Conservation (phyloP, 2,797 vertebrate genomes). For the Novumbra hubbsi region DNA sequence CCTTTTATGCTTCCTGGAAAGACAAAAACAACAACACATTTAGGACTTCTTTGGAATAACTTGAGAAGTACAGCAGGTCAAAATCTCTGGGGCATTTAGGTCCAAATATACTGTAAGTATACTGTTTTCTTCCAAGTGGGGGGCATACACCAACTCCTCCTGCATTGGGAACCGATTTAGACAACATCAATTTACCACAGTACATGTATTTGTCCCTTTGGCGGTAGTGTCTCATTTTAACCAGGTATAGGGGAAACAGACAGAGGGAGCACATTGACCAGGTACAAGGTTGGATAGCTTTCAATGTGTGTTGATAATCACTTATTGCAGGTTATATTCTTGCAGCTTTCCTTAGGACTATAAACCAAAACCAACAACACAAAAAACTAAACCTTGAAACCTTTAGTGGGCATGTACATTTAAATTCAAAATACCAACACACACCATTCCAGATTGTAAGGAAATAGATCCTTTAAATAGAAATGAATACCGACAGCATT, state of each 20-base stretch:
- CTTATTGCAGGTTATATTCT: not conserved
- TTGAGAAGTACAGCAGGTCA: not conserved
- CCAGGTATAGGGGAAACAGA: not conserved
- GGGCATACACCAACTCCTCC: not conserved
- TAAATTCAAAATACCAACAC: no score
- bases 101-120: not conserved
- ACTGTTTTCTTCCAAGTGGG: not conserved
- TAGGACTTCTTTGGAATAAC: not conserved
- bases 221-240: not conserved
- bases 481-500: no score
- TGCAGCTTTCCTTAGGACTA: not conserved
- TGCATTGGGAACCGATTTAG: not conserved
- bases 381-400: not conserved
- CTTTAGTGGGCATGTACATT: not conserved
- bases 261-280: not conserved
- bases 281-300: not conserved
- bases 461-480: no score
- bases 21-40: slow-evolving; percentile 14
- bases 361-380: not conserved
- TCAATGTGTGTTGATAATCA: not conserved
- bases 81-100: not conserved
- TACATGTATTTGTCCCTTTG: not conserved
- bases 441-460: no score
- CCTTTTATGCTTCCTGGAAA: slow-evolving; percentile 92
- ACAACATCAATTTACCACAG: not conserved